phyloP scores from a whole-genome alignment of 2,888 invertebrate genomes.

The Agrochola lota region DNA sequence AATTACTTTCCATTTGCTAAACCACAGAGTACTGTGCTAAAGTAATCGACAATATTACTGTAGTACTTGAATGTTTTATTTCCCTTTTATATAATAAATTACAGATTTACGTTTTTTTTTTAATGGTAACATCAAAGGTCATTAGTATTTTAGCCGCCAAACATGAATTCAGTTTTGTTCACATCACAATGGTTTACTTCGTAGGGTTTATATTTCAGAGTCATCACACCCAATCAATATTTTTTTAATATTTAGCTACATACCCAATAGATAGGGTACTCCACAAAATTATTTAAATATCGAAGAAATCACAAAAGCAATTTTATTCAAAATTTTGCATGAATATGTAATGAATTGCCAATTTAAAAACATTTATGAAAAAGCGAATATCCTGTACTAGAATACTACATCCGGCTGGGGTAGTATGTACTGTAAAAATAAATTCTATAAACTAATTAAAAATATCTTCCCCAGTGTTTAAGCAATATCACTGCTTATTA shows the following conservation, averaged over 20 bases:
- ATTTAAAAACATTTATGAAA: neutral
- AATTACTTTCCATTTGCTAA: neutral
- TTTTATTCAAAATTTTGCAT: neutral
- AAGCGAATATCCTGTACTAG: neutral
- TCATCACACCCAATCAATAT: neutral
- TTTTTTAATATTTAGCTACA: neutral
- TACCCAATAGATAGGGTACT: neutral
- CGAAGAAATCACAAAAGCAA: neutral
- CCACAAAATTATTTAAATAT: neutral
- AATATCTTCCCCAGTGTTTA: neutral
- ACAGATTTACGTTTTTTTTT: neutral
- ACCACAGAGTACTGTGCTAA: neutral
- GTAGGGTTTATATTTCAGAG: neutral
- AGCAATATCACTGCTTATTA: neutral
- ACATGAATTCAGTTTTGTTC: slow-evolving; percentile 22
- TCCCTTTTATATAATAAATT: neutral
- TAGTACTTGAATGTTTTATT: neutral
- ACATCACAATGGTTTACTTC: neutral
- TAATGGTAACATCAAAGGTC: slow-evolving; percentile 23
- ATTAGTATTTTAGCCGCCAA: slow-evolving; percentile 35
- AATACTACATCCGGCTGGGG: neutral
- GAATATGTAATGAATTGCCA: neutral
- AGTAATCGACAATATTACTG: neutral
- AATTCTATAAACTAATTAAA: neutral
- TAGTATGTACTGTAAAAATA: neutral